Base-by-base conservation (phyloP, 2,888 invertebrate species). In the Apoderus coryli region DNA sequence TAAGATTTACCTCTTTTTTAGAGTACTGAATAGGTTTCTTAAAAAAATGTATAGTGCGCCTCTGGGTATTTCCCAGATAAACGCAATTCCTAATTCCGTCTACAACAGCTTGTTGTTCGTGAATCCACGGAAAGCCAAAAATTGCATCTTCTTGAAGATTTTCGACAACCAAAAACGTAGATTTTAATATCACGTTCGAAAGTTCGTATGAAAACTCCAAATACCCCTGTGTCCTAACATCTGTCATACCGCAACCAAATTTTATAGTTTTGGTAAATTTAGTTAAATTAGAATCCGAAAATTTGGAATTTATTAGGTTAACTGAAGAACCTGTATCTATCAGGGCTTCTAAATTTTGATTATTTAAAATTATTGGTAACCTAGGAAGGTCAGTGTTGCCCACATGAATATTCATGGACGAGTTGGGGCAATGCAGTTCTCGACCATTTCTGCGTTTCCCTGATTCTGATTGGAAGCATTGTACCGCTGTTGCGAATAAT, bases 81-180 rank as follows among this genome's bases (percentile, higher is more conserved):
- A 31, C 9, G 11, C 31, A 31, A 11, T 16, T 12, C n/a, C 26
- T n/a, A 2, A 16, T 11, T 3, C 11, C 25, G 16, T 26, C 19
- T 9, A 26, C 9, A 10, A 31, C 10, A 3, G 16, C 26, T 11
- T 31, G n/a, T 9, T 25, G 4, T 16, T 31, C 26, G 7, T 9
- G 4, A 10, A 31, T 15, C 25, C 22, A 31, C 9, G 16, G 16
- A 16, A 16, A 31, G 7, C 22, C 26, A 4, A 31, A 12, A 9
- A 31, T 31, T 13, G n/a, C 14, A 7, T 31, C 31, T 19, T 19
- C 19, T 16, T 31, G 16, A 6, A 31, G 16, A 4, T 5, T 11
- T 4, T 31, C 31, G 10, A 26, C 7, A 16, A 31, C 31, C 5
- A 31, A 19, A 26, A 31, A 31, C 7, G 6, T 10, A n/a, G 31